A percentile compares a stretch with the other conserved stretches of the same genome.
phyloP scores from a whole-genome alignment of 2,113 vertebrate genomes.

The Lates calcarifer region DNA sequence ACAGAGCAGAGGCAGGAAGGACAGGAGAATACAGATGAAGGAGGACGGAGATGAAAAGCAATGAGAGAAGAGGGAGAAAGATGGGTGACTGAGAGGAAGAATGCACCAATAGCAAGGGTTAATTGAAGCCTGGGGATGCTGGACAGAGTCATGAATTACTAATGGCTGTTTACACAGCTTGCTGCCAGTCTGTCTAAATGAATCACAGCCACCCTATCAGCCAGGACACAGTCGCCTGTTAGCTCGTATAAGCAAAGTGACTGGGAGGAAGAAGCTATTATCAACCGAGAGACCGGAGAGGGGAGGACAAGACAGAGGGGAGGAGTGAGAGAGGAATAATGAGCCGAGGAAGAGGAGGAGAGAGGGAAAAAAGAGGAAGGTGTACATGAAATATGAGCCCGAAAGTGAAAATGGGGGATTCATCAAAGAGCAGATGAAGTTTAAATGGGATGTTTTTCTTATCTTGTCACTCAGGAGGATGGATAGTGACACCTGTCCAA shows the following conservation, averaged over 20 bases:
- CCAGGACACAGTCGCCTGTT: constrained; percentile 59
- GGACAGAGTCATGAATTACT: constrained; percentile 82
- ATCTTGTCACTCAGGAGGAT: constrained; percentile 32
- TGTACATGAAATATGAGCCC: constrained; percentile 24
- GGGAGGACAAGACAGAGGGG: constrained; percentile 28
- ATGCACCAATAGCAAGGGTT: constrained; percentile 72
- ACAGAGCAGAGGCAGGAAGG: constrained; percentile 40
- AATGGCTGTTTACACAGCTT: constrained; percentile 83
- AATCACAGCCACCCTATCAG: constrained; percentile 77
- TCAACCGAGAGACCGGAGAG: constrained; percentile 41
- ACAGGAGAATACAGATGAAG: constrained; percentile 53
- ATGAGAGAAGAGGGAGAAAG: constrained; percentile 66
- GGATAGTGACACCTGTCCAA: constrained; percentile 39
- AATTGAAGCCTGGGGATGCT: constrained; percentile 79
- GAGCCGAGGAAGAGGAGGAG: constrained; percentile 33
- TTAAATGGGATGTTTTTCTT: constrained; percentile 42
- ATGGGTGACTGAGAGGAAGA: constrained; percentile 49
- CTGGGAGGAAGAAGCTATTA: constrained; percentile 51
- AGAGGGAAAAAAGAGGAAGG: constrained; percentile 12
- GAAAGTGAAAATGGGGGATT: constrained; percentile 30
- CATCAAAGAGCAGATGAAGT: constrained; percentile 39
- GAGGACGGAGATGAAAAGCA: constrained; percentile 42
- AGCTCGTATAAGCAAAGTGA: constrained; percentile 45
- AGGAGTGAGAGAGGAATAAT: constrained; percentile 39
- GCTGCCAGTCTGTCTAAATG: constrained; percentile 77